Evolutionary conservation across 2,797 vertebrate species (phyloP).

Genomic region (Phalanger gymnotis): DNA sequence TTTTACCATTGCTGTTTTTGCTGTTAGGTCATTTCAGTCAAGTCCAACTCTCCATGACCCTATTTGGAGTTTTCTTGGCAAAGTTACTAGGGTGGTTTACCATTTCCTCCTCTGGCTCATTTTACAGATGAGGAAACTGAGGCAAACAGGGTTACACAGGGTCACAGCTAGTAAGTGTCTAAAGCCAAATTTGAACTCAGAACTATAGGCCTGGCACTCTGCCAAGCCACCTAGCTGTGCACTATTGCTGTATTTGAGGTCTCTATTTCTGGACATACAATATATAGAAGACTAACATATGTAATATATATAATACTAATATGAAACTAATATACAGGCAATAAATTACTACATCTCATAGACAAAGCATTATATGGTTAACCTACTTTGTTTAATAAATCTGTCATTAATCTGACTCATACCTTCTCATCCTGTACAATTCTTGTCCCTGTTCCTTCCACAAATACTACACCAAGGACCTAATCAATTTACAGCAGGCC

Average conservation of each 20-base stretch:
- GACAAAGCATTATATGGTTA: slow-evolving; percentile 20
- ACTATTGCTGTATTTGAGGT: not conserved
- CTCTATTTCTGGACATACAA: not conserved
- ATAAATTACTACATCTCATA: slow-evolving; percentile 6
- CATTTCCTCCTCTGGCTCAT: not conserved
- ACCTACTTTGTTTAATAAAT: not conserved
- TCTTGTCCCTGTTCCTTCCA: not conserved
- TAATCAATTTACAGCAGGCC: not conserved
- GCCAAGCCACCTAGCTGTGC: too few relatives aligned
- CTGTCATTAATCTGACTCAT: not conserved
- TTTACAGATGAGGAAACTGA: not conserved
- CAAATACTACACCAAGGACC: not conserved
- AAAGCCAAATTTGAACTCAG: not conserved
- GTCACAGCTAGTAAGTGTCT: not conserved
- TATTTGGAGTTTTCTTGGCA: not conserved
- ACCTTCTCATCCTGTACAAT: not conserved
- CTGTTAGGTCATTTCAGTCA: not conserved
- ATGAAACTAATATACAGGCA: not conserved
- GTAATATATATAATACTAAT: too few relatives aligned
- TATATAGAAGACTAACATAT: not conserved
- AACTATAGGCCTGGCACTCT: not conserved
- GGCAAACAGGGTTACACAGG: not conserved
- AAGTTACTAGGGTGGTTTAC: not conserved
- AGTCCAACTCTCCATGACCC: not conserved
- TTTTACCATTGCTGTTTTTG: not conserved